Evolutionary conservation across 2,113 vertebrate genomes (phyloP), one percentile per base, ranked within the genome.

Genomic region (Kryptolebias marmoratus): DNA sequence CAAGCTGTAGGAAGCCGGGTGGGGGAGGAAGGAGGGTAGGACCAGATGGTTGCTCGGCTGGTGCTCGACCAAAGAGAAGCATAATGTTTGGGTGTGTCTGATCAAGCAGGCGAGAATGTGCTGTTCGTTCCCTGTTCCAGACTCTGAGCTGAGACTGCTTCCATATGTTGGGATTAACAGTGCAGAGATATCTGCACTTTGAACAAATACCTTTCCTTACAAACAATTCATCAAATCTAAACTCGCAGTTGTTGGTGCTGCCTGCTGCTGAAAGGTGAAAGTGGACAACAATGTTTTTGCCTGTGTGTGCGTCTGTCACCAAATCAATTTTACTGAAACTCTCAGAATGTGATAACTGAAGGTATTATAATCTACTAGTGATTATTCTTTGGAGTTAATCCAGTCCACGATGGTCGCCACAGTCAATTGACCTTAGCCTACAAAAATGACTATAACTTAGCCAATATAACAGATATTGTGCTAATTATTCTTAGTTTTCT

Each of bases 11-110:
- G 82, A 83, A 68, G 73, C 77, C 75, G 75, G 47, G 55, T 81
- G 83, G 73, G 77, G 66, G 65, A 76, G 82, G 82, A 63, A 78
- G 75, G 61, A 84, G 75, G 79, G 84, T 9, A 68, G 85, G 82
- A 91, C 79, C 93, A 94, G 92, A 94, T 93, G 93, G 92, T 89
- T 50, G 78, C 88, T 83, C 89, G 32, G 91, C 88, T 88, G 91
- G 92, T 77, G 86, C 80, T 89, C 79, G 63, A 77, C 73, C 74
- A 85, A 61, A 87, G 77, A 86, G 82, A 87, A 78, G 81, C 83
- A 87, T 75, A 83, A 86, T 84, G 73, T 83, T 86, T 90, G 88
- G 89, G 89, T 84, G 88, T 92, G 87, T 89, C 82, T 84, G 87
- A 83, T 32, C 16, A 72, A 85, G 74, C 77, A 44, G 68, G 73